A percentile compares a stretch with the other conserved stretches of the same genome.
These are phyloP conservation scores for Orchesellides sinensis DNA, from an alignment of 2,888 invertebrate species.

Conservation along the genomic window DNA sequence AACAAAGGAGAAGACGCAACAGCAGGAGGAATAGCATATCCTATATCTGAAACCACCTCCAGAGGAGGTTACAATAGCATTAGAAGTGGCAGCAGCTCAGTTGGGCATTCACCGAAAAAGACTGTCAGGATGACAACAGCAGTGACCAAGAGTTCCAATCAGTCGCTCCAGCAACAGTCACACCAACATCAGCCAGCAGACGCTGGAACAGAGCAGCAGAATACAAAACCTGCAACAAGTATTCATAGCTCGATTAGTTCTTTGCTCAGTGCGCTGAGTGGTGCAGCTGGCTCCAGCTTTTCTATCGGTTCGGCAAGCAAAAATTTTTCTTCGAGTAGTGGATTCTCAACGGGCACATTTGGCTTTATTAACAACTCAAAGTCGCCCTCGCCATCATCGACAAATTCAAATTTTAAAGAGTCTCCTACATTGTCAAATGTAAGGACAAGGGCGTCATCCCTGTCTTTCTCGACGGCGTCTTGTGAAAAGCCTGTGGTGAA, in stretches of 20 bases:
- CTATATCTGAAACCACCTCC: constrained; percentile 26
- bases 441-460: constrained; percentile 44
- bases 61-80: constrained; percentile 45
- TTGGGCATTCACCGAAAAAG: constrained; percentile 65
- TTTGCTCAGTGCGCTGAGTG: constrained; percentile 64
- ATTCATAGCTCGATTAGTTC: constrained; percentile 69
- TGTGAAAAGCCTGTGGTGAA: not conserved
- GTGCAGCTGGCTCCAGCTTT: constrained; percentile 63
- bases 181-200: constrained; percentile 20
- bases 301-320: constrained; percentile 25
- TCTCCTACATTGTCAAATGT: not conserved
- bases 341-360: constrained; percentile 35
- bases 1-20: constrained; percentile 34
- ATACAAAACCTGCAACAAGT: constrained; percentile 55
- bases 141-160: constrained; percentile 49
- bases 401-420: no score
- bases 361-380: constrained; percentile 38
- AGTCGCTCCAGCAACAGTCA: constrained; percentile 8
- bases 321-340: constrained; percentile 19
- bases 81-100: constrained; percentile 64
- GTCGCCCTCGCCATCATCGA: constrained; percentile 1
- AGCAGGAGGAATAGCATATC: constrained; percentile 12
- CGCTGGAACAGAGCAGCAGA: no score
- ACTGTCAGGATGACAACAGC: constrained; percentile 62
- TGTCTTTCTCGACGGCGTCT: not conserved